These are phyloP conservation scores for Corythornis vintsioides DNA, from an alignment of 2,113 vertebrate species.

Conservation along the genomic window DNA sequence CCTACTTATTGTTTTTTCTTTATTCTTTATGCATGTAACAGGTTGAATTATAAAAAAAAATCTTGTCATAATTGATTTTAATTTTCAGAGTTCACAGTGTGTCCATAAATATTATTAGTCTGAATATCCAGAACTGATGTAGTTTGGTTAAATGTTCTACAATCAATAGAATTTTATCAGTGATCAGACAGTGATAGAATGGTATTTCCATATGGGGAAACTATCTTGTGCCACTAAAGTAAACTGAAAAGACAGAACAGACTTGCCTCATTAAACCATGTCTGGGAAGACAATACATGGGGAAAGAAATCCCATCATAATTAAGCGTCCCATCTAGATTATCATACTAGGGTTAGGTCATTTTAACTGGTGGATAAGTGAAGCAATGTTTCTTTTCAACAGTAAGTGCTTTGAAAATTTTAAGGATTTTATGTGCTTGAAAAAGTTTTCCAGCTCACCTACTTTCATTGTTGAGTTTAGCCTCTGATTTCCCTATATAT, in stretches of 20 bases:
- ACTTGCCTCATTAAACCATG: conserved; percentile 15
- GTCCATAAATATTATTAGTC: neutral
- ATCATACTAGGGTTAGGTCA: conserved; percentile 25
- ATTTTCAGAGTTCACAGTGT: neutral
- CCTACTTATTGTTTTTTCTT: neutral
- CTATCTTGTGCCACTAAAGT: neutral
- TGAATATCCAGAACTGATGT: neutral
- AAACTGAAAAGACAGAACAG: conserved; percentile 30
- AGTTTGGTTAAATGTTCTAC: conserved; percentile 31
- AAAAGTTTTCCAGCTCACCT: neutral
- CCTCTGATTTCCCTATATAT: neutral
- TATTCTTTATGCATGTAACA: neutral
- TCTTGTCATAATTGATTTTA: neutral
- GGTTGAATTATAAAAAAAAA: neutral
- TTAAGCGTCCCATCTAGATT: conserved; percentile 40
- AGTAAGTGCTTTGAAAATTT: neutral
- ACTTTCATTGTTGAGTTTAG: neutral
- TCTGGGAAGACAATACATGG: conserved; percentile 1
- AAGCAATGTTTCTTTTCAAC: neutral
- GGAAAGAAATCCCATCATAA: neutral
- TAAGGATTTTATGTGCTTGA: neutral
- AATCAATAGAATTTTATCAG: conserved; percentile 18
- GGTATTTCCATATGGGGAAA: neutral
- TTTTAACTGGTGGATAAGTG: neutral
- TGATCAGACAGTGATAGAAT: neutral